These are phyloP conservation scores for Pyrgus malvae DNA, from an alignment of 2,888 invertebrate species.

Conservation along the genomic window DNA sequence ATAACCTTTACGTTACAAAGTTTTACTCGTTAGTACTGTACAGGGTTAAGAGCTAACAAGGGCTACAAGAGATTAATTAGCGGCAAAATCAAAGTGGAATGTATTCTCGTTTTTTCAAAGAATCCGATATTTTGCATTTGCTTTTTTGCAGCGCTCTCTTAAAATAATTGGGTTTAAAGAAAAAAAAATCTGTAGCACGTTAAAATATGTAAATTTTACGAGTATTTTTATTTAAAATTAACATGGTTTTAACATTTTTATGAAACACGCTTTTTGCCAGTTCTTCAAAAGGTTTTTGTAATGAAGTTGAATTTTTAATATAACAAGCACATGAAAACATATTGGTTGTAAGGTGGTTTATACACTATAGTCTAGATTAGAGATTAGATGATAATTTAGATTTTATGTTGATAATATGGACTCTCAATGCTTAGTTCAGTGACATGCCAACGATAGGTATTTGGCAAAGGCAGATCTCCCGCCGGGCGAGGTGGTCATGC, in stretches of 20 bases:
- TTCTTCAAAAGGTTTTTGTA: constrained; percentile 9
- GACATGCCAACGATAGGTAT: too few species aligned
- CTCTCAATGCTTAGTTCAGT: too few species aligned
- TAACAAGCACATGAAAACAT: background rate
- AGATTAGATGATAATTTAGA: background rate
- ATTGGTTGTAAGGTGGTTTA: background rate
- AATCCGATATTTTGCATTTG: too few species aligned
- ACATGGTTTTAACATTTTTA: background rate
- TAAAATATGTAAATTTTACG: background rate
- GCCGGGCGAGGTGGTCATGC: too few species aligned
- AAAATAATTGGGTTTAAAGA: background rate
- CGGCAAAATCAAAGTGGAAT: too few species aligned
- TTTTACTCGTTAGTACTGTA: too few species aligned
- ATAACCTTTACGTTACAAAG: too few species aligned
- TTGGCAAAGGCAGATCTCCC: too few species aligned
- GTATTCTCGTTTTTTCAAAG: too few species aligned
- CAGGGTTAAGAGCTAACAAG: too few species aligned
- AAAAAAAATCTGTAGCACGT: background rate
- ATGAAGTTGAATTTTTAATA: constrained; percentile 5
- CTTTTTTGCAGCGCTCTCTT: background rate
- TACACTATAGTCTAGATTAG: background rate
- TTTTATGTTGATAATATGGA: too few species aligned
- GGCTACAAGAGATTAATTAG: too few species aligned
- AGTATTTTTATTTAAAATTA: constrained; percentile 9
- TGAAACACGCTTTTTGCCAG: background rate